Conservation (phyloP, 2,888 invertebrate genomes). For the Hirtodrosophila duncani region DNA sequence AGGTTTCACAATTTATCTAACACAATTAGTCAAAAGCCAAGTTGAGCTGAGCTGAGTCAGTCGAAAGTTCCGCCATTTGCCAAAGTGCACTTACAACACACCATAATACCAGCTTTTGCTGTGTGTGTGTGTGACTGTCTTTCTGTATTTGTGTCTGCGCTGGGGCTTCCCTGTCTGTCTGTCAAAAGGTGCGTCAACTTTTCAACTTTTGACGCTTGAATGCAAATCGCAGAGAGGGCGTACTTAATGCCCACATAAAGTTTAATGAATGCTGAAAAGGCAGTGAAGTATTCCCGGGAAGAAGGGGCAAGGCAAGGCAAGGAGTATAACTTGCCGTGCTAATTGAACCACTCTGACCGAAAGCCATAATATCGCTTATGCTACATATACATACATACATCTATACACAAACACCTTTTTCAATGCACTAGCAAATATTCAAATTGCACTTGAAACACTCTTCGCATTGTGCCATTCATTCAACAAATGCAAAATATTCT, state of each 20-base stretch:
- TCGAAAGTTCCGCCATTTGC: conserved; percentile 59
- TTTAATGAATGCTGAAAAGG: conserved; percentile 47
- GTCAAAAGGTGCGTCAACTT: conserved; percentile 58
- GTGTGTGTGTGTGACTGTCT: neutral
- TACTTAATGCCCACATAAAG: conserved; percentile 35
- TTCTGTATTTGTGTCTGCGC: neutral
- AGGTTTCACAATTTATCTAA: conserved; percentile 73
- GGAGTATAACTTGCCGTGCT: too few species aligned
- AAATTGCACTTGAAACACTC: too few species aligned
- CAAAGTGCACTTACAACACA: conserved; percentile 36
- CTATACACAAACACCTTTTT: too few species aligned
- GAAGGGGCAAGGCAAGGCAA: too few species aligned
- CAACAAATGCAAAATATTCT: conserved; percentile 13
- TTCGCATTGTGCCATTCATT: too few species aligned
- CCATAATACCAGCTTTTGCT: conserved; percentile 47
- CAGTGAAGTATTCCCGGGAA: too few species aligned
- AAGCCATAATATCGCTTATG: too few species aligned
- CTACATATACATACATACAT: too few species aligned
- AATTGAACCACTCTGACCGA: too few species aligned
- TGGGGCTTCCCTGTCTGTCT: conserved; percentile 13
- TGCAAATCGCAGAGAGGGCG: conserved; percentile 28
- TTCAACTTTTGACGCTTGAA: conserved; percentile 60
- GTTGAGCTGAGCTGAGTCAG: conserved; percentile 42
- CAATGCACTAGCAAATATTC: too few species aligned
- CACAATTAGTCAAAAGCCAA: conserved; percentile 66